phyloP scores from a whole-genome alignment of 2,888 invertebrate species.

The Cryptocephalus moraei region DNA sequence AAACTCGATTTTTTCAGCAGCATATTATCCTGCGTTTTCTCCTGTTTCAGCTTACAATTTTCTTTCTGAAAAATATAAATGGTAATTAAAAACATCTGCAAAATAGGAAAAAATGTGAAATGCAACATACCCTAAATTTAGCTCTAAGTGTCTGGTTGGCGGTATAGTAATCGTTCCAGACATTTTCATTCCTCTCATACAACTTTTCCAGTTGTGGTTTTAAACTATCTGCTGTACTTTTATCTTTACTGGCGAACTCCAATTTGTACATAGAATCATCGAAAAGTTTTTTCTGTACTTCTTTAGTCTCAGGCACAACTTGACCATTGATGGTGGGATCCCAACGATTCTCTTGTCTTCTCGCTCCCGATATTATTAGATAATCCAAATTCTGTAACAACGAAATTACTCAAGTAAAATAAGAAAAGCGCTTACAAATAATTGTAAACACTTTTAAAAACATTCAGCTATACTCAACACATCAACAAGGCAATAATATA shows the following conservation, averaged over 20 bases:
- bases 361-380: constrained; percentile 86
- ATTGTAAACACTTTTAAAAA: neutral
- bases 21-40: constrained; percentile 59
- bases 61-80: constrained; percentile 43
- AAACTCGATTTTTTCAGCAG: constrained; percentile 67
- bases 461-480: neutral
- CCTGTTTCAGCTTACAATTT: constrained; percentile 64
- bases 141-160: constrained; percentile 79
- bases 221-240: constrained; percentile 54
- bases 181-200: constrained; percentile 65
- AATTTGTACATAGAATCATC: constrained; percentile 97
- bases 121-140: constrained; percentile 65
- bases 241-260: constrained; percentile 83
- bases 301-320: constrained; percentile 84
- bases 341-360: constrained; percentile 96
- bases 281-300: constrained; percentile 76
- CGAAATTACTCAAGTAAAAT: neutral
- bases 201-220: constrained; percentile 66
- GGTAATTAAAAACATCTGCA: neutral
- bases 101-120: neutral
- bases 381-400: constrained; percentile 85
- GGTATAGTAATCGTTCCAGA: constrained; percentile 88
- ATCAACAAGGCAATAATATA: neutral
- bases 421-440: neutral
- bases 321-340: constrained; percentile 95